These are phyloP conservation scores for Microctenopoma lineatum DNA, from an alignment of 2,797 vertebrate genomes.

Conservation along the genomic window DNA sequence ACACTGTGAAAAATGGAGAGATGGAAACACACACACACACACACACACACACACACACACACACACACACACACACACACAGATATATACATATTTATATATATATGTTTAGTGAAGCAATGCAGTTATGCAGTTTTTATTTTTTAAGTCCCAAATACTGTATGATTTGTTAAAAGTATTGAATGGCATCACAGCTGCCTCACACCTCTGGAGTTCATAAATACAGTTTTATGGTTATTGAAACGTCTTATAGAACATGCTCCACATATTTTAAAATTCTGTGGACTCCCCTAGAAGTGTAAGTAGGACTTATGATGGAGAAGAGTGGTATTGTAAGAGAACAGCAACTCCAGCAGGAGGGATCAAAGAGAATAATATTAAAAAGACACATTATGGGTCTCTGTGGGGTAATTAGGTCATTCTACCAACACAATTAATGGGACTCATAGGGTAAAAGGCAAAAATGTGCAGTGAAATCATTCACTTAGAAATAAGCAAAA, in stretches of 20 bases:
- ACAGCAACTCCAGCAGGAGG: slow-evolving; percentile 24
- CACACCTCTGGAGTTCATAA: slow-evolving; percentile 2
- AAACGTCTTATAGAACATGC: slow-evolving; percentile 13
- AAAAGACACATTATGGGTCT: slow-evolving; percentile 38
- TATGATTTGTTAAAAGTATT: slow-evolving; percentile 12
- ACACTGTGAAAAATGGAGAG: not conserved
- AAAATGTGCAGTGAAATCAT: slow-evolving; percentile 3
- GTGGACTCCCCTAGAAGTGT: slow-evolving; percentile 21
- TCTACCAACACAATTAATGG: slow-evolving; percentile 24
- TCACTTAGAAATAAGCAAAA: slow-evolving; percentile 13
- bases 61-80: no score
- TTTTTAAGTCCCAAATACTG: not conserved
- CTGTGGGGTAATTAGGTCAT: slow-evolving; percentile 55
- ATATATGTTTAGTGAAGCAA: not conserved
- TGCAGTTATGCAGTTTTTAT: not conserved
- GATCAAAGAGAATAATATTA: slow-evolving; percentile 63
- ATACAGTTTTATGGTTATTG: slow-evolving; percentile 15
- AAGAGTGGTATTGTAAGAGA: slow-evolving; percentile 37
- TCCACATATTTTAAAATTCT: slow-evolving; percentile 24
- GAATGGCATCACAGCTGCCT: slow-evolving; percentile 6
- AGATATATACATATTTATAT: no score
- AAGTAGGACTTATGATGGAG: slow-evolving; percentile 26
- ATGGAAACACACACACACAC: not conserved
- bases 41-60: no score
- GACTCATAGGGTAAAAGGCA: slow-evolving; percentile 9